These are phyloP conservation scores for Sparidentex hasta DNA, from an alignment of 2,797 vertebrate species.

Conservation along the genomic window DNA sequence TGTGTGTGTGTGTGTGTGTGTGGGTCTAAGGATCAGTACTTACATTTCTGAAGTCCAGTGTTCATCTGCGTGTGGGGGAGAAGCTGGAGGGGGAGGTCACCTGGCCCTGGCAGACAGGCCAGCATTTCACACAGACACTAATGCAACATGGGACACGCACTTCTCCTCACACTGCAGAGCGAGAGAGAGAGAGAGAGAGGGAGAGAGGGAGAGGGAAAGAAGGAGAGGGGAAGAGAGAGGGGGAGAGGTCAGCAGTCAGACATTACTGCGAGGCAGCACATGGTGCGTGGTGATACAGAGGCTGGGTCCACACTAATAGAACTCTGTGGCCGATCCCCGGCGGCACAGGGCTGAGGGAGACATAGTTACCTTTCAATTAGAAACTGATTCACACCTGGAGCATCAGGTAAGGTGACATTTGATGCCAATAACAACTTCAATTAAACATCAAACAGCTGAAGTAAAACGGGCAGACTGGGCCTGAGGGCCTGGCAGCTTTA, in stretches of 20 bases:
- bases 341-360: slow-evolving; percentile 70
- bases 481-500: slow-evolving; percentile 71
- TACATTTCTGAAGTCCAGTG: slow-evolving; percentile 99
- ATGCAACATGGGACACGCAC: slow-evolving; percentile 93
- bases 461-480: slow-evolving; percentile 76
- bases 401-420: slow-evolving; percentile 84
- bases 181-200: slow-evolving; percentile 35
- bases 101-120: slow-evolving; percentile 98
- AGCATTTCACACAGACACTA: slow-evolving; percentile 98
- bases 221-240: slow-evolving; percentile 25
- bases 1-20: slow-evolving; percentile 24
- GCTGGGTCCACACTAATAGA: slow-evolving; percentile 71
- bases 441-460: slow-evolving; percentile 87
- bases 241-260: slow-evolving; percentile 71
- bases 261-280: slow-evolving; percentile 75
- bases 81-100: slow-evolving; percentile 98
- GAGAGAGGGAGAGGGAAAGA: no score
- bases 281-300: slow-evolving; percentile 71
- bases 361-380: slow-evolving; percentile 83
- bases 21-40: slow-evolving; percentile 78
- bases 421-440: slow-evolving; percentile 87
- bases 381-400: slow-evolving; percentile 82
- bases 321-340: slow-evolving; percentile 63
- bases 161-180: slow-evolving; percentile 93
- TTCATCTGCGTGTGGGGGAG: slow-evolving; percentile 99